Conservation (phyloP, 2,888 invertebrate genomes). For the Habrosyne pyritoides region DNA sequence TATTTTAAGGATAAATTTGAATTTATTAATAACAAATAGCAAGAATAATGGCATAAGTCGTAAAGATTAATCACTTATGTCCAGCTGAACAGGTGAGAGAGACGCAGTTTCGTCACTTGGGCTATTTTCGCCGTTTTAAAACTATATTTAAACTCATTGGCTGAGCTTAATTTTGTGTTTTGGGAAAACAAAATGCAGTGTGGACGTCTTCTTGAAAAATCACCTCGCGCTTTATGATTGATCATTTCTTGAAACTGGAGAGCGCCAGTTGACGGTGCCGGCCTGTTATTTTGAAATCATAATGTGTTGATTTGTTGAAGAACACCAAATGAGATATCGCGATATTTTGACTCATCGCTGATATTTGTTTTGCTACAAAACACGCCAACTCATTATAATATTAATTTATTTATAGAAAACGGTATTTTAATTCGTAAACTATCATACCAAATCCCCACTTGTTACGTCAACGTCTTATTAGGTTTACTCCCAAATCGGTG, state of each 20-base stretch:
- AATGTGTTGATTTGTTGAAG: conserved; percentile 76
- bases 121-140: conserved; percentile 61
- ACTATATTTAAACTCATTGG: conserved; percentile 67
- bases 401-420: too few relatives aligned
- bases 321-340: conserved; percentile 59
- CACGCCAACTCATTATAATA: conserved; percentile 24
- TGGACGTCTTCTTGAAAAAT: conserved; percentile 73
- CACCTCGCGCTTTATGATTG: conserved; percentile 78
- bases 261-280: conserved; percentile 36
- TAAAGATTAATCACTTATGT: conserved; percentile 43
- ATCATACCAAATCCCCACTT: too few relatives aligned
- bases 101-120: conserved; percentile 59
- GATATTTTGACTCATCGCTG: conserved; percentile 48
- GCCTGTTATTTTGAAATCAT: conserved; percentile 57
- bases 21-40: conserved; percentile 8
- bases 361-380: conserved; percentile 38
- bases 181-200: conserved; percentile 72
- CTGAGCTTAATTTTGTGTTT: conserved; percentile 64
- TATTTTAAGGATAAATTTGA: neutral
- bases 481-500: too few relatives aligned
- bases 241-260: conserved; percentile 76
- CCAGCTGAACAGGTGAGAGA: conserved; percentile 63
- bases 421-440: too few relatives aligned
- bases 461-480: too few relatives aligned
- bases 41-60: conserved; percentile 40